Evolutionary conservation across 1,140 invertebrate species (phyloP), one percentile per base, ranked within the genome.

Genomic region (Ceratina japonica): DNA sequence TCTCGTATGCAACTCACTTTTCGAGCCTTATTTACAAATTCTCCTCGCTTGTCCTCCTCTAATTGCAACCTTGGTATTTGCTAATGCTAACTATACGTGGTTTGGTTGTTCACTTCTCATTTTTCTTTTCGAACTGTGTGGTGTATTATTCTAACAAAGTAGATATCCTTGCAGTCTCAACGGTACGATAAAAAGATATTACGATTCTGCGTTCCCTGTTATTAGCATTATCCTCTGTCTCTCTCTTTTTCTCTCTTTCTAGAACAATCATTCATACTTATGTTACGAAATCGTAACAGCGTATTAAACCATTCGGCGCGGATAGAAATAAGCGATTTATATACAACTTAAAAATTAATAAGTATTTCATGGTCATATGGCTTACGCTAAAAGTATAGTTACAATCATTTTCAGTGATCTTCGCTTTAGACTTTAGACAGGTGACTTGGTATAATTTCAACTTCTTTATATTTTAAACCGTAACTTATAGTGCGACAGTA

Each of bases 1-100:
- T 88, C 76, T 87, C 84, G 87, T 91, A 91, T 87, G 90, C 88
- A 91, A 91, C 76, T 90, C 79, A 91, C 86, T 91, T 89, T 88
- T 44, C 89, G 87, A 89, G 90, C 87, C 86, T 92, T 91, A 89
- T 91, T 92, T 91, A 87, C 81, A 86, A 88, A 80, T 69, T 86
- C 85, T 83, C 84, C 89, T 70, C 87, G 86, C 89, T 89, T 89
- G 87, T 82, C 78, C 83, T 88, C 87, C 87, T 88, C 87, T 88
- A 82, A 81, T 83, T 71, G 85, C 85, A 81, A 77, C 75, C 69
- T 74, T 82, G 77, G 31, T 82, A 83, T 62, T 79, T 69, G 85
- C 79, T 80, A 81, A 63, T 75, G 68, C 68, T 86, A 82, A 79
- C 73, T 79, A 75, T 84, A 84, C 49, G 62, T 75, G 80, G 66